A percentile compares a stretch with the other conserved stretches of the same genome.
phyloP scores from a whole-genome alignment of 2,113 vertebrate species.

The Aviceda subcristata region DNA sequence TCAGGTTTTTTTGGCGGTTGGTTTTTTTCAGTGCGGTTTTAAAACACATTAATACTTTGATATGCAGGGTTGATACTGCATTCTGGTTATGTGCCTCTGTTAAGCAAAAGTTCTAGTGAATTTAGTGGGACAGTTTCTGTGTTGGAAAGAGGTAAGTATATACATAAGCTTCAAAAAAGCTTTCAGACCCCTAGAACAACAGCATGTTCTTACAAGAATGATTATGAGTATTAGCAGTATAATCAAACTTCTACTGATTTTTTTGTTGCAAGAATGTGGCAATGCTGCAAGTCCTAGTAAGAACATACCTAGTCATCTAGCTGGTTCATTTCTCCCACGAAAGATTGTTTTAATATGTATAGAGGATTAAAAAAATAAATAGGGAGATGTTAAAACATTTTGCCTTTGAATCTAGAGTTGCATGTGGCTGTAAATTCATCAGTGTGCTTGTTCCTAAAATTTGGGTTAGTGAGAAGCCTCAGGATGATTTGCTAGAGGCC shows the following conservation, averaged over 20 bases:
- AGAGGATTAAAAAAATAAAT: not conserved
- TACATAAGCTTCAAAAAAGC: fast-evolving
- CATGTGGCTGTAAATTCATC: not conserved
- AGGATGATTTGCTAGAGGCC: not conserved
- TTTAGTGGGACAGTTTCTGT: not conserved
- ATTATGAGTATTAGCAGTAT: not conserved
- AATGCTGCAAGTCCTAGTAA: not conserved
- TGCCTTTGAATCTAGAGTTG: not conserved
- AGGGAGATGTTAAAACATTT: not conserved
- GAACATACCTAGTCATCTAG: not conserved
- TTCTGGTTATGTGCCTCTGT: not conserved
- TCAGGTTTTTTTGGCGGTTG: not conserved
- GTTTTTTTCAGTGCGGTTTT: not conserved
- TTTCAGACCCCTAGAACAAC: not conserved
- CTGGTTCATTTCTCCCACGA: not conserved
- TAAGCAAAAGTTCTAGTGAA: not conserved
- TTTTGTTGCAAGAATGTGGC: not conserved
- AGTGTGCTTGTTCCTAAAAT: not conserved
- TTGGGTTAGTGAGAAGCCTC: not conserved
- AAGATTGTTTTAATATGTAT: not conserved
- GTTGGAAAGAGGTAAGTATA: not conserved
- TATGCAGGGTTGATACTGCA: not conserved
- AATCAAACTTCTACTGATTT: not conserved
- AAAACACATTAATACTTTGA: not conserved
- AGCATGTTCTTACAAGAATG: not conserved